Conservation (phyloP, 2,797 vertebrate species). For the Spheniscus humboldti region DNA sequence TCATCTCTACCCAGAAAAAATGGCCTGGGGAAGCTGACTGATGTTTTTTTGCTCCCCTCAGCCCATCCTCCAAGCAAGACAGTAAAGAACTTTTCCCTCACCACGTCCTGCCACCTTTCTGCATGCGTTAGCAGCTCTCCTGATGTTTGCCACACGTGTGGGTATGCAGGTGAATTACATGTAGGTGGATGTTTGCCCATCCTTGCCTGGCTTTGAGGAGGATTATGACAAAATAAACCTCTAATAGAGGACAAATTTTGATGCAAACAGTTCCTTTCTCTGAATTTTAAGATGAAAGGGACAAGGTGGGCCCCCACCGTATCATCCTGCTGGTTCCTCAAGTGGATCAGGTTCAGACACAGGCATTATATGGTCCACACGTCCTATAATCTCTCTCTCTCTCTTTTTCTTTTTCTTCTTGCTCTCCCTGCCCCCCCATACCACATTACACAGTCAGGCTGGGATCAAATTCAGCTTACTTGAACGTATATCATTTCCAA, state of each 20-base stretch:
- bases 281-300: background rate
- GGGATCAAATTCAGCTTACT: slow-evolving; percentile 39
- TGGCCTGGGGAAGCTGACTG: background rate
- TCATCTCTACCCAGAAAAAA: slow-evolving; percentile 33
- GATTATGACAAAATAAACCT: background rate
- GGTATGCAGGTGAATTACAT: background rate
- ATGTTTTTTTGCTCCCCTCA: background rate
- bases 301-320: background rate
- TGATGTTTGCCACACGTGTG: background rate
- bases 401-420: background rate
- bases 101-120: background rate
- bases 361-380: background rate
- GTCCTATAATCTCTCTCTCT: background rate
- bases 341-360: slow-evolving; percentile 31
- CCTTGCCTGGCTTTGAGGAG: background rate
- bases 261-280: background rate
- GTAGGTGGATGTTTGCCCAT: background rate
- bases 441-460: slow-evolving; percentile 12
- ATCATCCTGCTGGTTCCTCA: background rate
- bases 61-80: background rate
- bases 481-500: slow-evolving; percentile 40
- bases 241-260: background rate
- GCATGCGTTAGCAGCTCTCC: background rate
- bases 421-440: background rate
- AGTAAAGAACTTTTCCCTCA: background rate